phyloP scores from a whole-genome alignment of 1,140 invertebrate species.

The Drosophila dunni region DNA sequence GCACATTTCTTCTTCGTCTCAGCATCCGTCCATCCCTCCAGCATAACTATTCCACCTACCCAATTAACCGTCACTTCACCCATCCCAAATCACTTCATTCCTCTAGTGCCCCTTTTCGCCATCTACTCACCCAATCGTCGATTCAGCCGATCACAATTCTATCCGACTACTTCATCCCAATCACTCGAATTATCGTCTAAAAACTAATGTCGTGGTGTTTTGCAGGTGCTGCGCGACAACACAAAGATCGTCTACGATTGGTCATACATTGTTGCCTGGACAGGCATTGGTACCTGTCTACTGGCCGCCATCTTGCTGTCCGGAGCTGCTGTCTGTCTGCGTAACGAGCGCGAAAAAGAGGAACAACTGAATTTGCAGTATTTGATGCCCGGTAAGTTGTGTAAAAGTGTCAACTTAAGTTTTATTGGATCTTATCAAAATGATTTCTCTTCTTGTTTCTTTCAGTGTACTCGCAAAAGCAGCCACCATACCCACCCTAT shows the following conservation, averaged over 20 bases:
- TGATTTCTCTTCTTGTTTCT: slow-evolving; percentile 16
- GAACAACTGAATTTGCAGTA: slow-evolving; percentile 98
- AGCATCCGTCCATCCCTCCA: too few species aligned
- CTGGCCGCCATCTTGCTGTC: slow-evolving; percentile 96
- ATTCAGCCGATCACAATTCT: too few species aligned
- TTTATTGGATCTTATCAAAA: not conserved
- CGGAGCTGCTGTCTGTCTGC: slow-evolving; percentile 95
- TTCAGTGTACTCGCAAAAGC: slow-evolving; percentile 96
- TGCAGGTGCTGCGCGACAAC: slow-evolving; percentile 93
- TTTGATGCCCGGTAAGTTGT: slow-evolving; percentile 96
- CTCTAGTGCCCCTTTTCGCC: too few species aligned
- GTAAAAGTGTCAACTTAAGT: not conserved
- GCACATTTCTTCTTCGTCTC: too few species aligned
- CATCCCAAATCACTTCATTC: too few species aligned
- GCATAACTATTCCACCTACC: too few species aligned
- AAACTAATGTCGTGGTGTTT: not conserved
- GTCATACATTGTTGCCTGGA: slow-evolving; percentile 98
- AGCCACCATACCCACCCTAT: slow-evolving; percentile 92
- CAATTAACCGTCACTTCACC: too few species aligned
- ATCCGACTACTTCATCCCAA: too few species aligned
- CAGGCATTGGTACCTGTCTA: slow-evolving; percentile 94
- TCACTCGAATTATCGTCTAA: slow-evolving; percentile 79
- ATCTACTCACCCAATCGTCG: too few species aligned
- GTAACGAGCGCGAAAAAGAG: slow-evolving; percentile 95
- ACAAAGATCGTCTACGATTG: slow-evolving; percentile 95